A percentile compares a stretch with the other conserved stretches of the same genome.
Evolutionary conservation across 2,797 vertebrate species (phyloP).

Genomic region (Coregonus sp.): DNA sequence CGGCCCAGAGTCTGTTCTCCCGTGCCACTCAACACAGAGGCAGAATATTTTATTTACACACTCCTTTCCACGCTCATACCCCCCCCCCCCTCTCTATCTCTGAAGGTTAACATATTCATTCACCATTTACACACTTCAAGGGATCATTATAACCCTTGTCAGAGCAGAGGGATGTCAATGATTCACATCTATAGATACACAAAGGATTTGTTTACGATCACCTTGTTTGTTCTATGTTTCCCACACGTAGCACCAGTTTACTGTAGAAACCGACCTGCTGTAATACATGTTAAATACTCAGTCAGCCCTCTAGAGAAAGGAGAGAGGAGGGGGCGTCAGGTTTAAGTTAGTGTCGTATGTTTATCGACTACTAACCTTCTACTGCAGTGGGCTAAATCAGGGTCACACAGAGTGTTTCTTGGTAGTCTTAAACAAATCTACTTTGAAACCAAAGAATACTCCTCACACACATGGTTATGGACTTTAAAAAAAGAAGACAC

Average conservation of each 20-base stretch:
- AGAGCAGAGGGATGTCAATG: background rate
- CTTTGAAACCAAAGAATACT: too few species aligned
- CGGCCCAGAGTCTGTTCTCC: conserved; percentile 42
- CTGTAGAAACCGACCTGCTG: background rate
- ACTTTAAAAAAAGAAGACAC: too few species aligned
- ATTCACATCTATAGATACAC: background rate
- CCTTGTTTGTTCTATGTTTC: conserved; percentile 2
- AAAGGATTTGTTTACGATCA: conserved; percentile 9
- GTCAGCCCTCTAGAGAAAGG: background rate
- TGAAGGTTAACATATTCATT: conserved; percentile 33
- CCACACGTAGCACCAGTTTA: background rate
- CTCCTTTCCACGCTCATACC: background rate
- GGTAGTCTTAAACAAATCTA: too few species aligned
- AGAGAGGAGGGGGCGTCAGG: conserved; percentile 17
- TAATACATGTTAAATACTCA: background rate
- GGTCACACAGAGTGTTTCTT: too few species aligned
- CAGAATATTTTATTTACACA: conserved; percentile 67
- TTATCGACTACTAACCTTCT: conserved; percentile 28
- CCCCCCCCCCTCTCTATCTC: conserved; percentile 4
- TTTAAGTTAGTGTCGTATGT: conserved; percentile 37
- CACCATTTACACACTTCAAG: background rate
- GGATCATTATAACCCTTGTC: background rate
- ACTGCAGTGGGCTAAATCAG: too few species aligned
- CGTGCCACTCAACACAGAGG: conserved; percentile 40
- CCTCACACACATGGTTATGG: too few species aligned